Conservation (phyloP, 2,888 invertebrate species). For the Meghimatium bilineatum region DNA sequence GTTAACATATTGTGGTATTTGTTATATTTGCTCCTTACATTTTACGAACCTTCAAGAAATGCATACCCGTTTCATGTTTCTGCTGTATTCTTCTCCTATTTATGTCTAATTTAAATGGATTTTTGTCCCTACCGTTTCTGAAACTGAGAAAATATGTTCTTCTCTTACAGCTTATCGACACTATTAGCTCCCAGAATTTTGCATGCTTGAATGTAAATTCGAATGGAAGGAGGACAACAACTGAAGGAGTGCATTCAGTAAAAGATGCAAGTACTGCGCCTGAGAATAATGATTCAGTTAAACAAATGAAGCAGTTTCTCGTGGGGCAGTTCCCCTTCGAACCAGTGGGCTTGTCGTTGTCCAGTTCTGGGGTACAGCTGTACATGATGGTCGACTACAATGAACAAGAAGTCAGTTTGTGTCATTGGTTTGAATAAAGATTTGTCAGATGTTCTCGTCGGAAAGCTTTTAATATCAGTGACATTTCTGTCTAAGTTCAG, state of each 20-base stretch:
- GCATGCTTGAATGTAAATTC: neutral
- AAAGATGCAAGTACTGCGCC: neutral
- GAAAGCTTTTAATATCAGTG: neutral
- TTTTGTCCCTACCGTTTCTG: neutral
- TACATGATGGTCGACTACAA: constrained; percentile 26
- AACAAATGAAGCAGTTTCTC: neutral
- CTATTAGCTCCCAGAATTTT: neutral
- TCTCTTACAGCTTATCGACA: neutral
- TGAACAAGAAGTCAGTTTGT: constrained; percentile 18
- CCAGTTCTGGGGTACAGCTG: constrained; percentile 39
- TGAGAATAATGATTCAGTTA: neutral
- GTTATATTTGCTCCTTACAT: too few relatives aligned
- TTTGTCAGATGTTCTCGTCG: neutral
- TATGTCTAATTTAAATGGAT: neutral
- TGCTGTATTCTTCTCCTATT: too few relatives aligned
- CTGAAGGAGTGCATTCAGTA: neutral
- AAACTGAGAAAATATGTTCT: too few relatives aligned
- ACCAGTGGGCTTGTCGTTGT: constrained; percentile 35
- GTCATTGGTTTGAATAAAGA: neutral
- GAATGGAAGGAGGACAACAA: neutral
- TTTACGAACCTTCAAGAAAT: too few relatives aligned
- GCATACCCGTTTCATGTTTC: too few relatives aligned
- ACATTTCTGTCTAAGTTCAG: too few relatives aligned
- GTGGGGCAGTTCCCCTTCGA: constrained; percentile 22
- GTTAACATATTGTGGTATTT: too few relatives aligned